Evolutionary conservation across 2,113 vertebrate genomes (phyloP).

Genomic region (Mirza zaza): DNA sequence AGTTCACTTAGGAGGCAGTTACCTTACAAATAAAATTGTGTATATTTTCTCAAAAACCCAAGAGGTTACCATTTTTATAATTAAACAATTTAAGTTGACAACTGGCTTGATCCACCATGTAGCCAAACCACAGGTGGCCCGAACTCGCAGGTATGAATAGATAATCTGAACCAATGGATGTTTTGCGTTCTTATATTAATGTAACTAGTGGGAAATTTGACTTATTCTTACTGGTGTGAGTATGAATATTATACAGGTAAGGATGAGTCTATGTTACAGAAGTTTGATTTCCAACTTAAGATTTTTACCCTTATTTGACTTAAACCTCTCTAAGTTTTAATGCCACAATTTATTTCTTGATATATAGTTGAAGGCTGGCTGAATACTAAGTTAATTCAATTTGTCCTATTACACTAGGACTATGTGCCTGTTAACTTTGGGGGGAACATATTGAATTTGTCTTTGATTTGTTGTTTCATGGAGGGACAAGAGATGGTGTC

Average conservation of each 20-base stretch:
- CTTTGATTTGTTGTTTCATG: constrained; percentile 46
- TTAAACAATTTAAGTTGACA: neutral
- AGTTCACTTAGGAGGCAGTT: neutral
- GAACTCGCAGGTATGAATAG: neutral
- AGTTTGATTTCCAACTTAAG: constrained; percentile 11
- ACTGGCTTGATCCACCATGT: neutral
- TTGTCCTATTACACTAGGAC: neutral
- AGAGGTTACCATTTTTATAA: neutral
- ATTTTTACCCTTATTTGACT: constrained; percentile 19
- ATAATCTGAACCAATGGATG: neutral
- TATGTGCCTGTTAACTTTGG: constrained; percentile 35
- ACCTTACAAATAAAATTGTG: neutral
- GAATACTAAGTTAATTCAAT: constrained; percentile 46
- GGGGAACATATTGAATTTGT: neutral
- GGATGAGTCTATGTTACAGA: constrained; percentile 2
- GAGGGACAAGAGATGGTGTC: neutral
- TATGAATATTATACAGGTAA: neutral
- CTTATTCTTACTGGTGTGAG: neutral
- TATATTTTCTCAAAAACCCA: constrained; percentile 9
- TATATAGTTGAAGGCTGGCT: constrained; percentile 4
- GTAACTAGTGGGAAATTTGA: neutral
- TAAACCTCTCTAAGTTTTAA: constrained; percentile 44
- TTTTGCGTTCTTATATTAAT: neutral
- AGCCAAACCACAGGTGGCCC: neutral
- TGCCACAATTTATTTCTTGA: constrained; percentile 48